Evolutionary conservation across 2,797 vertebrate genomes (phyloP), one percentile per base, ranked within the genome.

Genomic region (Microchirus variegatus): DNA sequence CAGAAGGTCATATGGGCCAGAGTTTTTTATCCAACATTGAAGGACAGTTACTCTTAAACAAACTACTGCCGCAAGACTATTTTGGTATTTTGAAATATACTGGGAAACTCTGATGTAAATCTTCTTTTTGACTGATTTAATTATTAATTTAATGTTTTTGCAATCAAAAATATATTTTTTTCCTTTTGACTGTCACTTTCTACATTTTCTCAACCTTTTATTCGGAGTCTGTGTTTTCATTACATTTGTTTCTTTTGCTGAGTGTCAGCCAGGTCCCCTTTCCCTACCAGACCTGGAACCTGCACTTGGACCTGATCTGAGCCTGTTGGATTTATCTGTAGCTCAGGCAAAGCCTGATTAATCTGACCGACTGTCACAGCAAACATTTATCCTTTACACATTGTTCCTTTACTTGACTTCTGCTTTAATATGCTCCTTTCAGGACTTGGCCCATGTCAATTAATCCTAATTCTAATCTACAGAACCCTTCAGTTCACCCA

Each of bases 361-460:
- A 52, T 68, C 49, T 36, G 44, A 64, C 38, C 63, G n/a, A 9
- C 36, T 66, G 31, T 56, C 38, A 45, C 47, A 52, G 9, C 42
- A 55, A 44, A 51, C 53, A n/a, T n/a, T n/a, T n/a, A n/a, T 13
- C 8, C 31, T 63, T 45, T 22, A 22, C n/a, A n/a, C 4, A 54
- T 57, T 63, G 12, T 62, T 65, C 26, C 44, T 17, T 53, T 35
- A 17, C 47, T 59, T 70, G 44, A 53, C 47, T 49, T 42, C 22
- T 57, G 44, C 16, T 67, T 12, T 37, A 44, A n/a, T 40, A 46
- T 57, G 13, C 43, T 43, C 44, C 49, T 26, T n/a, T 55, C 47
- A 56, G 35, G 63, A 47, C 47, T 40, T 65, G 58, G 51, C 52
- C 19, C 16, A 26, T 52, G 49, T 66, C 53, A 44, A 14, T 72